These are phyloP conservation scores for Thomomys bottae DNA, from an alignment of 2,113 vertebrate species.

Conservation along the genomic window DNA sequence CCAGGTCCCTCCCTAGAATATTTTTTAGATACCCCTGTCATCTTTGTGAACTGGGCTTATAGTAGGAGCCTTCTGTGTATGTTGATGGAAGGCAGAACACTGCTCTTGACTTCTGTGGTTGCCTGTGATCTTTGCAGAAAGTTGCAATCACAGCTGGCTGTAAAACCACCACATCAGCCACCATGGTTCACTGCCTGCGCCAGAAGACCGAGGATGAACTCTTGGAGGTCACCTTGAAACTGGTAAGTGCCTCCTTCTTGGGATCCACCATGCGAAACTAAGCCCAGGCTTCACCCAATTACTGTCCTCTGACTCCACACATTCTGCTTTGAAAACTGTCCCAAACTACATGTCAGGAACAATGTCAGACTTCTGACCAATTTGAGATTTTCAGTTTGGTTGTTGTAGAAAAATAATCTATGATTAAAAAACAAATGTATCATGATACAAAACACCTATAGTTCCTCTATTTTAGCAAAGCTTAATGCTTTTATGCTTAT, in stretches of 20 bases:
- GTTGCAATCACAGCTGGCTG: conserved; percentile 60
- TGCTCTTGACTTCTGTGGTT: background rate
- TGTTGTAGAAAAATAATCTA: background rate
- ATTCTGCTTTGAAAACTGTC: background rate
- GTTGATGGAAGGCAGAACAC: rapidly evolving
- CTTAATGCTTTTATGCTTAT: background rate
- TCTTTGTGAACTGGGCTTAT: background rate
- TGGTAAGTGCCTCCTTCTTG: conserved; percentile 15
- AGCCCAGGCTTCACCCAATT: background rate
- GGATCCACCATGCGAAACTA: rapidly evolving
- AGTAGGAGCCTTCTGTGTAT: background rate
- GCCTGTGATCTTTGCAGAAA: conserved; percentile 57
- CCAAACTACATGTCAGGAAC: background rate
- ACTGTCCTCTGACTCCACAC: background rate
- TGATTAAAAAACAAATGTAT: no score
- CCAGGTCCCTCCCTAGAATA: no score
- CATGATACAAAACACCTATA: background rate
- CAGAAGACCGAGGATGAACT: conserved; percentile 73
- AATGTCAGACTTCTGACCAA: background rate
- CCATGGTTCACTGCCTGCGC: conserved; percentile 69
- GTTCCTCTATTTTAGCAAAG: background rate
- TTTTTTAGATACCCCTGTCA: background rate
- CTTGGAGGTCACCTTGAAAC: background rate
- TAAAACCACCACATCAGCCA: conserved; percentile 60
- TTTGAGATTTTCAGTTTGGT: background rate